Percentiles rank a stretch among this genome's conserved stretches.
phyloP scores from a whole-genome alignment of 2,888 invertebrate species.

The Crematogaster levior region DNA sequence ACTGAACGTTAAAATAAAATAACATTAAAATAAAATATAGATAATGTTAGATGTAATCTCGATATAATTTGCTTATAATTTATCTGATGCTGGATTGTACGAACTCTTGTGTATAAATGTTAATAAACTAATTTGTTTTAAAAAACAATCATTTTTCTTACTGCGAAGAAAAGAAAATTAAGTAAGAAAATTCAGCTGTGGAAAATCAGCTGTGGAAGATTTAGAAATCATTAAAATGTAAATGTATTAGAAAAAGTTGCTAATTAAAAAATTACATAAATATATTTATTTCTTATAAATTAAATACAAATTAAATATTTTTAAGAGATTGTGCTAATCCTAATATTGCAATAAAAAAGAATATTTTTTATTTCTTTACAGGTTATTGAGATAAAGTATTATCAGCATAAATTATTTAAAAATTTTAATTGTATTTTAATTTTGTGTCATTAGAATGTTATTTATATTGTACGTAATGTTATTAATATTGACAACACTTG shows the following conservation, averaged over 20 bases:
- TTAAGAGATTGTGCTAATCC: neutral
- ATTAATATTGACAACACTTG: neutral
- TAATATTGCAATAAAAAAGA: neutral
- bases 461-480: neutral
- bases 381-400: neutral
- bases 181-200: too few relatives aligned
- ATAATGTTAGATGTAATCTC: slow-evolving; percentile 63
- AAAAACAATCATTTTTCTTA: slow-evolving; percentile 7
- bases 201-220: neutral
- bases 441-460: neutral
- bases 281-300: neutral
- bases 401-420: neutral
- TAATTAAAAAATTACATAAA: neutral
- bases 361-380: neutral
- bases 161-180: too few relatives aligned
- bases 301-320: neutral
- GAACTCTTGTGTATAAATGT: slow-evolving; percentile 71
- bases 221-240: neutral
- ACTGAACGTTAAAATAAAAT: slow-evolving; percentile 65
- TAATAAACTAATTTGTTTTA: slow-evolving; percentile 72
- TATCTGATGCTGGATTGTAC: slow-evolving; percentile 74
- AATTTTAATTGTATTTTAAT: neutral
- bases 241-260: neutral
- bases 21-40: slow-evolving; percentile 59
- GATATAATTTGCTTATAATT: slow-evolving; percentile 74